Percentiles rank a stretch among this genome's conserved stretches.
Evolutionary conservation across 53 echinoderm and acorn worm species (phyloP).

Genomic region (Mesocentrotus franciscanus): DNA sequence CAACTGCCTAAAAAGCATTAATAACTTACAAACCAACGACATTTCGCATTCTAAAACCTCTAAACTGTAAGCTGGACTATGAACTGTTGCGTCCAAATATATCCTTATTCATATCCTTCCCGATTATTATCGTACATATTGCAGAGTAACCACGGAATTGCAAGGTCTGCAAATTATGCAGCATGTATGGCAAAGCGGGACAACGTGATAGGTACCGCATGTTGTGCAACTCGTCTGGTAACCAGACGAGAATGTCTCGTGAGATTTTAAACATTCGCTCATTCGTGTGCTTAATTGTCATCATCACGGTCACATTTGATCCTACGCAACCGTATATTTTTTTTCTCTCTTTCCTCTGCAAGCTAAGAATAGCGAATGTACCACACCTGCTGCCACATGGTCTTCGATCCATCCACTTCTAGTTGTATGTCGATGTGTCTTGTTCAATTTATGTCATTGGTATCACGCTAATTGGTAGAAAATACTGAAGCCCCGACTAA

Average conservation of each 20-base stretch:
- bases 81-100: not conserved
- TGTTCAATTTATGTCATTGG: not conserved
- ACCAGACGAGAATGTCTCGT: conserved; percentile 19
- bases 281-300: conserved; percentile 43
- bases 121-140: not conserved
- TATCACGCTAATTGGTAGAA: not conserved
- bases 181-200: conserved; percentile 1
- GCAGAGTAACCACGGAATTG: conserved; percentile 9
- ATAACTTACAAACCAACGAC: not conserved
- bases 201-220: not conserved
- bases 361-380: not conserved
- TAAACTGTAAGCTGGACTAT: not conserved
- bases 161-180: conserved; percentile 36
- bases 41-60: not conserved
- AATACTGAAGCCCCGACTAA: not conserved
- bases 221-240: conserved; percentile 36
- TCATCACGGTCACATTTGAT: conserved; percentile 38
- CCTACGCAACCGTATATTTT: not conserved
- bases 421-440: not conserved
- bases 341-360: not conserved
- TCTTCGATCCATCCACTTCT: not conserved
- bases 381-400: conserved; percentile 3
- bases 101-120: not conserved
- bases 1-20: not conserved
- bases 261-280: conserved; percentile 52